Base-by-base conservation (phyloP, 2,113 vertebrate species). In the Ammodytes marinus region DNA sequence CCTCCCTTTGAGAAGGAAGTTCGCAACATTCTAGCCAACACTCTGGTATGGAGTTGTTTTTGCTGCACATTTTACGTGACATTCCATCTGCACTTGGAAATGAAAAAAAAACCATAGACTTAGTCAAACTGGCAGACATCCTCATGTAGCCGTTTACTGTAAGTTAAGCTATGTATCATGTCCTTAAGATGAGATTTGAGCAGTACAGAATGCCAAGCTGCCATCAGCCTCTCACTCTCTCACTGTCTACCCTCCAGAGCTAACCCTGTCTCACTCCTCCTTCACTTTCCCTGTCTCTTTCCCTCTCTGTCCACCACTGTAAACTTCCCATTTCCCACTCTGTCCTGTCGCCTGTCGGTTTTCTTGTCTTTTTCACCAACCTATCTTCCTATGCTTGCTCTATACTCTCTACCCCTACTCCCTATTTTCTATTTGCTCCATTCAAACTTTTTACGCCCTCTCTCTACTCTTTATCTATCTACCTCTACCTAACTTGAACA, bases 261-360 rank as follows among this genome's bases (percentile, higher is more conserved):
- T 84, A 79, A 85, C 65, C 65, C 82, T 53, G 49, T 83, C 49
- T 82, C 54, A 74, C 79, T 61, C 37, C 10, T 74, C 61, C 64
- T 47, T 73, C 60, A 69, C 71, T 37, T 70, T 68, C 72, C 61
- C 68, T 49, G 39, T 77, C 42, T 70, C 43, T 53, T 10, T 42
- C 39, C 45, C 40, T 85, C 40, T 57, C 0, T 1, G 0, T 50
- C 55, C 4, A 3, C 57, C 57, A 27, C 19, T 35, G 58, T 12
- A 61, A 17, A 39, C 43, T 35, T 71, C 40, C 47, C 77, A 15
- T 59, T 27, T 52, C 63, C 39, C 46, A 7, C 13, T 6, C 59
- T 60, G 1, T 60, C 40, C 6, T 52, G 13, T 65, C 13, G 2
- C 75, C 40, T 45, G 10, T 0, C 14, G 59, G 10, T 71, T 0